Evolutionary conservation across 1,140 invertebrate genomes (phyloP).

Genomic region (Mesaphorura yosii): DNA sequence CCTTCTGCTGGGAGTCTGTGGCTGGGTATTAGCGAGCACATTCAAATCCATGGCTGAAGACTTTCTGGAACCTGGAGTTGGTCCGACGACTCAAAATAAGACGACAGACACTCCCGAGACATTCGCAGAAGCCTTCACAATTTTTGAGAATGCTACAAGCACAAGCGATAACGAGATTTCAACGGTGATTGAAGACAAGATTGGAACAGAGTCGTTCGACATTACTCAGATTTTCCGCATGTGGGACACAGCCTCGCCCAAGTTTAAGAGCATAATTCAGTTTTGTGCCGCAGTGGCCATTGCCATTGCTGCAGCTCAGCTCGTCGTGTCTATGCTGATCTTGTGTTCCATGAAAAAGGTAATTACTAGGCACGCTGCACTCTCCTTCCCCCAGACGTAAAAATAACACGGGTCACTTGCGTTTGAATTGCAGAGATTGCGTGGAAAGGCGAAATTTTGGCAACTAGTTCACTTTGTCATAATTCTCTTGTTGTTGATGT

Average conservation of each 20-base stretch:
- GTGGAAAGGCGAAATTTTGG: not conserved
- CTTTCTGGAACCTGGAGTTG: not conserved
- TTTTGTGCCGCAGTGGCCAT: not conserved
- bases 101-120: too few species aligned
- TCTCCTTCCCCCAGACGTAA: not conserved
- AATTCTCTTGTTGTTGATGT: constrained; percentile 3
- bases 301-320: not conserved
- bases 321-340: not conserved
- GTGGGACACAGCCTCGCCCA: not conserved
- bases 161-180: not conserved
- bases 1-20: not conserved
- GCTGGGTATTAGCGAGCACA: not conserved
- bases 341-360: not conserved
- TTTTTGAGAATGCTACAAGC: not conserved
- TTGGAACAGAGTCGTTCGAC: not conserved
- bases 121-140: too few species aligned
- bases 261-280: not conserved
- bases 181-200: too few species aligned
- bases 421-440: constrained; percentile 12
- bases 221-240: not conserved
- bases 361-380: not conserved
- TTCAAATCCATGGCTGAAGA: not conserved
- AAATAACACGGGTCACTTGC: not conserved
- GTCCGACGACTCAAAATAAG: too few species aligned
- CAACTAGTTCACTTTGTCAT: constrained; percentile 3